Evolutionary conservation across 2,797 vertebrate genomes (phyloP).

Genomic region (Saxicola maurus): DNA sequence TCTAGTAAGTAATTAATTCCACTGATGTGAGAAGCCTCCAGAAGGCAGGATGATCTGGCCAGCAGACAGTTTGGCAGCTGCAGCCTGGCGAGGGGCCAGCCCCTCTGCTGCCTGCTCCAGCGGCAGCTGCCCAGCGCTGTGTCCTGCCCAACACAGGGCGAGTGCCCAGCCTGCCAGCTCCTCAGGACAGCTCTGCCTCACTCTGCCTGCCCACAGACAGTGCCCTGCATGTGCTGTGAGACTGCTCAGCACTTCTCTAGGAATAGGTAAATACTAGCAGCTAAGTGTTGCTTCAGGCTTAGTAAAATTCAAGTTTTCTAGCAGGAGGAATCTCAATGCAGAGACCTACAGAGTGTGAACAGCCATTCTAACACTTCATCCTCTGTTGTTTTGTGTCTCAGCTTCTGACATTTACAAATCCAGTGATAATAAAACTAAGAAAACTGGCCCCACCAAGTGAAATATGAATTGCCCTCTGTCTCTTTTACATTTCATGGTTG

Average conservation of each 20-base stretch:
- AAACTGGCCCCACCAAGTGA: not conserved
- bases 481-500: not conserved
- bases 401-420: not conserved
- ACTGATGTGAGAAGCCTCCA: not conserved
- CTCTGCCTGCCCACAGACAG: not conserved
- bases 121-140: not conserved
- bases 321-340: not conserved
- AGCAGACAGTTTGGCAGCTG: not conserved
- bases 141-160: not conserved
- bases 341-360: not conserved
- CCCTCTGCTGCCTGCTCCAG: rapidly evolving
- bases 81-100: rapidly evolving
- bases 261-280: not conserved
- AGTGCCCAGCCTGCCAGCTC: not conserved
- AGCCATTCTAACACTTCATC: not conserved
- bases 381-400: not conserved
- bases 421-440: not conserved
- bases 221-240: not conserved
- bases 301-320: not conserved
- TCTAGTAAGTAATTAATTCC: not conserved
- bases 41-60: not conserved
- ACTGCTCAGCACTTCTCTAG: not conserved
- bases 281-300: not conserved
- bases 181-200: not conserved
- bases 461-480: not conserved